A percentile compares a stretch with the other conserved stretches of the same genome.
Conservation (phyloP, 1,140 invertebrate species). For the Schlechtendalia chinensis region DNA sequence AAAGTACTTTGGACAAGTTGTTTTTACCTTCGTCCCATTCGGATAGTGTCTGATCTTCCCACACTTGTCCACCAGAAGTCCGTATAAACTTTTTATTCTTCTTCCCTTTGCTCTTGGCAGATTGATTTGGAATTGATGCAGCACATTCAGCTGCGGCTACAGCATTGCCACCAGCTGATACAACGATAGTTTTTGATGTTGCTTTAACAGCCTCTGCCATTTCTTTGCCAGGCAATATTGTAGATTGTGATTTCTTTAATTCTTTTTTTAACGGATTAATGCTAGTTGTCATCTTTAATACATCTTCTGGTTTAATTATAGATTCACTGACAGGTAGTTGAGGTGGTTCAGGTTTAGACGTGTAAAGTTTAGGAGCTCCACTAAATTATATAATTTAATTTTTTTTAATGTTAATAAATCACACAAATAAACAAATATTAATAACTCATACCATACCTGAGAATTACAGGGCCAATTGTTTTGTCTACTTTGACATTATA, state of each 20-base stretch:
- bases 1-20: too few relatives aligned
- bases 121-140: constrained; percentile 51
- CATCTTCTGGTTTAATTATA: constrained; percentile 48
- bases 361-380: constrained; percentile 55
- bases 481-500: constrained; percentile 41
- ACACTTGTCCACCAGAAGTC: constrained; percentile 86
- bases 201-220: constrained; percentile 53
- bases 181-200: constrained; percentile 58
- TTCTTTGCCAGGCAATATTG: constrained; percentile 50
- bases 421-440: too few relatives aligned
- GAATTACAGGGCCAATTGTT: constrained; percentile 45
- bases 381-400: constrained; percentile 52
- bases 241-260: constrained; percentile 50
- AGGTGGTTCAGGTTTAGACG: constrained; percentile 52
- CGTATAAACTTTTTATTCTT: constrained; percentile 63
- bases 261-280: constrained; percentile 48
- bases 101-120: constrained; percentile 58
- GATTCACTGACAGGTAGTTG: constrained; percentile 38
- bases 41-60: constrained; percentile 87
- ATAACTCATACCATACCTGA: constrained; percentile 20
- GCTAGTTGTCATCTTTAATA: constrained; percentile 47
- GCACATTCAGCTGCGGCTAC: constrained; percentile 52
- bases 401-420: neutral
- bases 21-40: constrained; percentile 83
- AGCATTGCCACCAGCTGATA: constrained; percentile 58